A percentile compares a stretch with the other conserved stretches of the same genome.
phyloP scores from a whole-genome alignment of 2,888 invertebrate genomes.

The Pandemis cinnamomeana region DNA sequence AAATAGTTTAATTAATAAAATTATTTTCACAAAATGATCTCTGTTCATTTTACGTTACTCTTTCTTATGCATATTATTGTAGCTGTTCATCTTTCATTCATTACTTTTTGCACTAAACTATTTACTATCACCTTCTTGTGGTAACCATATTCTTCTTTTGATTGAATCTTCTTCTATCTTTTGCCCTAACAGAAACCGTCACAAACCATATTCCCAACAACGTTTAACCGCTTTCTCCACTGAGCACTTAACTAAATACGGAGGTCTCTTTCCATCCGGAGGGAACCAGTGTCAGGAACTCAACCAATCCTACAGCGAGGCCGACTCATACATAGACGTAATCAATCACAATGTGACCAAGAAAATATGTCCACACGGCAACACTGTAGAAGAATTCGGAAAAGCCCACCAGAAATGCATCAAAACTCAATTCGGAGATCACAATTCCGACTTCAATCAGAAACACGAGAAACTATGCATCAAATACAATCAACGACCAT shows the following conservation, averaged over 20 bases:
- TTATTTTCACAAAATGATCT: neutral
- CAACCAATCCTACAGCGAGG: constrained; percentile 79
- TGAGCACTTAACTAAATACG: constrained; percentile 81
- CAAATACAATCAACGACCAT: constrained; percentile 79
- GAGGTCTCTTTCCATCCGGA: constrained; percentile 79
- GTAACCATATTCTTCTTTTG: constrained; percentile 46
- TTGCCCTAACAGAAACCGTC: constrained; percentile 79
- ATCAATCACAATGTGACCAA: constrained; percentile 69
- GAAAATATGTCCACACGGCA: constrained; percentile 78
- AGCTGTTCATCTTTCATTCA: constrained; percentile 4
- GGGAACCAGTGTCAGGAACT: constrained; percentile 79
- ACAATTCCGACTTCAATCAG: constrained; percentile 63
- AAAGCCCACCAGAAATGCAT: constrained; percentile 81
- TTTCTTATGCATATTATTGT: constrained; percentile 5
- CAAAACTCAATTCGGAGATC: constrained; percentile 70
- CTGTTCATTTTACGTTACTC: constrained; percentile 9
- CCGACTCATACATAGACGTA: constrained; percentile 79
- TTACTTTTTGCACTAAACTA: constrained; percentile 21
- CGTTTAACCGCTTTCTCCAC: constrained; percentile 82
- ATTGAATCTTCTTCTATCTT: constrained; percentile 70
- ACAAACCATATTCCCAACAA: constrained; percentile 83
- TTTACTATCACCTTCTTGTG: constrained; percentile 23
- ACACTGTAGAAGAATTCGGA: constrained; percentile 79
- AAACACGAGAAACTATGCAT: constrained; percentile 82
- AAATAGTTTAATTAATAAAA: constrained; percentile 3